Evolutionary conservation across 2,888 invertebrate species (phyloP), one percentile per base, ranked within the genome.

Genomic region (Microctonus brassicae): DNA sequence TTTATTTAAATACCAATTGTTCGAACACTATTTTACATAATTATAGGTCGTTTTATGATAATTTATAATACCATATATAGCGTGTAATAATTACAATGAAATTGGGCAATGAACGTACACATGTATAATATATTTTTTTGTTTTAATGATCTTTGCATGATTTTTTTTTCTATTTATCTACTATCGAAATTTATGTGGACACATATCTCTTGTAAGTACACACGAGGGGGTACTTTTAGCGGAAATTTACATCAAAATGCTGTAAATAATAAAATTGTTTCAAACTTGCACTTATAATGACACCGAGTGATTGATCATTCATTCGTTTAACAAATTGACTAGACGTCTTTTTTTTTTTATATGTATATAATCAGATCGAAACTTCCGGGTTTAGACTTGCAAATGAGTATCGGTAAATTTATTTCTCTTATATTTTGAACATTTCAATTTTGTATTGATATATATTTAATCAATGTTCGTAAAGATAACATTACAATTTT

Each of bases 1-100:
- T 82, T 80, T 81, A 81, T 78, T 82, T 78, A 77, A 81, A 79
- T 80, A 77, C 75, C 76, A 78, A 75, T 79, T 66, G 75, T 77
- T 80, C 74, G 75, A 67, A 75, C 78, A 78, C 77, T 79, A 76
- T 68, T 78, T 74, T 81, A 81, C 79, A 83, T 77, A 79, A 73
- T 75, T 67, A 75, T 76, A 75, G 80, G 73, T 81, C 78, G 70
- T 80, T 75, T 78, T 70, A 73, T 75, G 75, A 74, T 71, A 70
- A 71, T 57, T 33, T 22, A n/a, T 39, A 39, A 39, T 39, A 39
- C n/a, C n/a, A 7, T 29, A 29, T 70, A 73, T 66, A 69, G 42
- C 70, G 55, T 62, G 74, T 24, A 52, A 58, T 77, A 76, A 66
- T 75, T 77, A 77, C 61, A 77, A 76, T 76, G 69, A 81, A 78